phyloP scores from a whole-genome alignment of 2,113 vertebrate genomes.

The Canis aureus region DNA sequence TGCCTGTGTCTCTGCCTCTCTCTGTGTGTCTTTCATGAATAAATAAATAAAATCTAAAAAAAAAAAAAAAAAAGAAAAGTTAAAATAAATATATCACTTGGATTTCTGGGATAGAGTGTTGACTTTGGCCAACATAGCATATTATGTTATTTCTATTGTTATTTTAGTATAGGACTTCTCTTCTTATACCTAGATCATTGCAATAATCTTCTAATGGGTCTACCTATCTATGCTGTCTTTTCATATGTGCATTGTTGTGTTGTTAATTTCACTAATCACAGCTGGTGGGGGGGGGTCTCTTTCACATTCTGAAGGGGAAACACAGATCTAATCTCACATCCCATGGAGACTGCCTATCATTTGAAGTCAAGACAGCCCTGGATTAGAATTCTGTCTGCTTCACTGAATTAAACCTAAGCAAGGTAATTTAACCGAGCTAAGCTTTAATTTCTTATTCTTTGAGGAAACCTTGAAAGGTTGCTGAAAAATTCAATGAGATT shows the following conservation, averaged over 20 bases:
- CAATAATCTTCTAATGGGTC: not conserved
- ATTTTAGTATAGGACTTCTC: not conserved
- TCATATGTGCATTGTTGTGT: not conserved
- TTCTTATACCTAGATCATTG: not conserved
- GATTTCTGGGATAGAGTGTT: slow-evolving; percentile 58
- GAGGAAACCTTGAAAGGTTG: not conserved
- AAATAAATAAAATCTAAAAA: too few species aligned
- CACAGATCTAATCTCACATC: not conserved
- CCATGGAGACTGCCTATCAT: not conserved
- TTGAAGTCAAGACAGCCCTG: not conserved
- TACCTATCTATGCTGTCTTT: not conserved
- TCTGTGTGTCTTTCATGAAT: too few species aligned
- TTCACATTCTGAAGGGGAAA: not conserved
- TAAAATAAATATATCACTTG: slow-evolving; percentile 83
- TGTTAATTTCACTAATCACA: not conserved
- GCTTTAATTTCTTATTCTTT: not conserved
- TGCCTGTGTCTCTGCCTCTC: too few species aligned
- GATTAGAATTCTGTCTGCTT: not conserved
- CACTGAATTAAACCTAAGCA: not conserved
- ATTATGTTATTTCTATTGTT: not conserved
- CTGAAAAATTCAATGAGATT: not conserved
- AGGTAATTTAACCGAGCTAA: not conserved
- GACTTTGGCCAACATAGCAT: not conserved
- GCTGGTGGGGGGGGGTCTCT: not conserved
- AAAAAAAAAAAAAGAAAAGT: not conserved